phyloP scores from a whole-genome alignment of 2,888 invertebrate species.

The Crossocerus cetratus region DNA sequence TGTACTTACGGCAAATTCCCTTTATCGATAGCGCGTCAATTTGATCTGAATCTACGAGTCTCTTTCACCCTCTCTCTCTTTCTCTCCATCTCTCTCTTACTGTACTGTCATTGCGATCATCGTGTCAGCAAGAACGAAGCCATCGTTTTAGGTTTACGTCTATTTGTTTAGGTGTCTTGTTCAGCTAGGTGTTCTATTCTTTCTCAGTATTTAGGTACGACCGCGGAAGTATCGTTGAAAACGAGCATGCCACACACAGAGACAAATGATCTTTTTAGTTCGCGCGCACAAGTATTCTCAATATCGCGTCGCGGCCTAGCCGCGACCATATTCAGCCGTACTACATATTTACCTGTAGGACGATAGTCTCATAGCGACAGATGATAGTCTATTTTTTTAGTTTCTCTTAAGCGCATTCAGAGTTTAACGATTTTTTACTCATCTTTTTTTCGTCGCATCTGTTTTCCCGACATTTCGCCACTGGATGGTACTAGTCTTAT shows the following conservation, averaged over 20 bases:
- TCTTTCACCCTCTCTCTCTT: too few relatives aligned
- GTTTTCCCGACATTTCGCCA: not conserved
- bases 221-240: slow-evolving; percentile 9
- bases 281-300: slow-evolving; percentile 25
- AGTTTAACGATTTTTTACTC: not conserved
- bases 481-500: slow-evolving; percentile 1
- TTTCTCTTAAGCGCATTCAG: slow-evolving; percentile 12
- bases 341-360: slow-evolving; percentile 16
- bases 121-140: not conserved
- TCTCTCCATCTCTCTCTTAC: too few relatives aligned
- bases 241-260: not conserved
- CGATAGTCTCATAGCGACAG: slow-evolving; percentile 21
- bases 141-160: not conserved
- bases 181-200: slow-evolving; percentile 13
- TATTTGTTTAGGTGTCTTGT: too few relatives aligned
- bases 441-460: slow-evolving; percentile 2
- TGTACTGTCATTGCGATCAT: not conserved
- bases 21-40: too few relatives aligned
- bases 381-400: slow-evolving; percentile 29
- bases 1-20: too few relatives aligned
- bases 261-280: slow-evolving; percentile 26
- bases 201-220: slow-evolving; percentile 32
- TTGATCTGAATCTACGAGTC: too few relatives aligned
- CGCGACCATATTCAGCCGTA: slow-evolving; percentile 23
- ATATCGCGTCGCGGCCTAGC: slow-evolving; percentile 10